A percentile compares a stretch with the other conserved stretches of the same genome.
Conservation (phyloP, 2,888 invertebrate species). For the Allophyes oxyacanthae region DNA sequence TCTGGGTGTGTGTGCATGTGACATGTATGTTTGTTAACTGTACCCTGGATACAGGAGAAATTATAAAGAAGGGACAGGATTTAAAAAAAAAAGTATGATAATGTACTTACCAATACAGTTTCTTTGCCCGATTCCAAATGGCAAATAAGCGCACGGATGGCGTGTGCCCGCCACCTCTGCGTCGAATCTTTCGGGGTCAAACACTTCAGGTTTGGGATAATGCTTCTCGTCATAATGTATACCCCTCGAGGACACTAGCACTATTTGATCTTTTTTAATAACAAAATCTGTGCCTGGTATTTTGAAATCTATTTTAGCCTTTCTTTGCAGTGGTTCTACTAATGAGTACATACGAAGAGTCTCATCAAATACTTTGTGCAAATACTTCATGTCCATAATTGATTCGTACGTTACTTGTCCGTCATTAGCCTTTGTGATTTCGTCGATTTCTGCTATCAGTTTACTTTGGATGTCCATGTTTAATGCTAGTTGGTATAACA, state of each 20-base stretch:
- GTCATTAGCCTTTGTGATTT: constrained; percentile 61
- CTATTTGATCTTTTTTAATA: constrained; percentile 68
- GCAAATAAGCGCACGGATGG: constrained; percentile 73
- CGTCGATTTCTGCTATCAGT: constrained; percentile 67
- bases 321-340: constrained; percentile 72
- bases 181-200: constrained; percentile 82
- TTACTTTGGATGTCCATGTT: constrained; percentile 76
- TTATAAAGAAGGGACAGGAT: too few relatives aligned
- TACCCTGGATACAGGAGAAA: too few relatives aligned
- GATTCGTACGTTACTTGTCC: constrained; percentile 74
- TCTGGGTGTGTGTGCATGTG: too few relatives aligned
- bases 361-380: constrained; percentile 73
- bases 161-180: constrained; percentile 64
- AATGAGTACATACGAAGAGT: constrained; percentile 83
- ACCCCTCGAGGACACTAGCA: constrained; percentile 70
- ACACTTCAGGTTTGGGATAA: constrained; percentile 78
- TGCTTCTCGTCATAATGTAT: constrained; percentile 79
- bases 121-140: constrained; percentile 80
- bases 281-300: constrained; percentile 72
- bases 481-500: constrained; percentile 48
- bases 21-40: too few relatives aligned
- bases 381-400: constrained; percentile 73
- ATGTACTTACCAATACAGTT: constrained; percentile 77
- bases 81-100: too few relatives aligned
- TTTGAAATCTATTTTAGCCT: constrained; percentile 67